These are phyloP conservation scores for Ornithoptera alexandrae DNA, from an alignment of 2,888 invertebrate species.

Conservation along the genomic window DNA sequence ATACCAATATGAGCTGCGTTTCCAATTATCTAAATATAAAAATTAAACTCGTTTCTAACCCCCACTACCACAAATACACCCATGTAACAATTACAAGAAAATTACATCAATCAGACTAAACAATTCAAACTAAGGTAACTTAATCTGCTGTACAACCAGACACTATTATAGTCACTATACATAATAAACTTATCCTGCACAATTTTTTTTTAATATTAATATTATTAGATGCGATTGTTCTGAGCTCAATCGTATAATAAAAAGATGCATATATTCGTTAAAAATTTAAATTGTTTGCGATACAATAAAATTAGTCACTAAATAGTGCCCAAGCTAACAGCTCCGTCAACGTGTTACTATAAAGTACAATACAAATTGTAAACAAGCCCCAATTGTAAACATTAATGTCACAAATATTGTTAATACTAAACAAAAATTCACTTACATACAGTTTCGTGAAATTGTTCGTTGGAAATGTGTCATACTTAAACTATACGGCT, in stretches of 20 bases:
- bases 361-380: slow-evolving; percentile 39
- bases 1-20: background rate
- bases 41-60: slow-evolving; percentile 21
- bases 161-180: slow-evolving; percentile 30
- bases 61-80: slow-evolving; percentile 29
- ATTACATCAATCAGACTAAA: slow-evolving; percentile 54
- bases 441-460: slow-evolving; percentile 37
- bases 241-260: too few relatives aligned
- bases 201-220: background rate
- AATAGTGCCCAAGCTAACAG: slow-evolving; percentile 39
- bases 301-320: slow-evolving; percentile 24
- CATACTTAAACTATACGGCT: slow-evolving; percentile 49
- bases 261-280: too few relatives aligned
- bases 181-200: background rate
- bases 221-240: background rate
- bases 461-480: slow-evolving; percentile 67
- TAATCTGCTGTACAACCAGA: slow-evolving; percentile 38
- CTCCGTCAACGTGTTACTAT: slow-evolving; percentile 37
- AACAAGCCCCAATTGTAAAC: slow-evolving; percentile 36
- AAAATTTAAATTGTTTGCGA: too few relatives aligned
- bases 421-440: slow-evolving; percentile 43
- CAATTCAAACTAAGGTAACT: slow-evolving; percentile 57
- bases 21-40: background rate
- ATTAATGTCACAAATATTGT: slow-evolving; percentile 40
- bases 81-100: slow-evolving; percentile 5